Base-by-base conservation (phyloP, 2,113 vertebrate genomes). In the Trachemys scripta region DNA sequence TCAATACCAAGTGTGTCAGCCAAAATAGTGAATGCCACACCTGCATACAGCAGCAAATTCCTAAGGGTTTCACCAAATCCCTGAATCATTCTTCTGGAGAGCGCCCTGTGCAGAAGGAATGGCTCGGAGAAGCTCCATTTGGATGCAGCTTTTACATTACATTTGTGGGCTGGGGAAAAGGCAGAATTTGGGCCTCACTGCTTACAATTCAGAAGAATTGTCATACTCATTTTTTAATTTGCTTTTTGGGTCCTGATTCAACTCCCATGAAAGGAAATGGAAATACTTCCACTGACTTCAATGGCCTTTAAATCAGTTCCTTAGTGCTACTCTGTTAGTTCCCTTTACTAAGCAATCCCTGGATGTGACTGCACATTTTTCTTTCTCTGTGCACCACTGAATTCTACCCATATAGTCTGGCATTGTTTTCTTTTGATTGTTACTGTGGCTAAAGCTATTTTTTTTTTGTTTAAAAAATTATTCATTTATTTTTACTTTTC, bases 111-210 rank as follows among this genome's bases (percentile, higher is more conserved):
- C 1, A 29, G 76, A 22, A 81, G 4, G 84, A 22, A 62, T 31
- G 29, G 57, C 13, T 45, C 49, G 11, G 25, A 88, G 38, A 88
- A 85, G 72, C 65, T 82, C n/a, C 8, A 82, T 3, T 10, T 84
- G 2, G 0, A 2, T 76, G 4, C 84, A 79, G n/a, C 84, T 29
- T 3, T 31, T 11, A 1, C 11, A 12, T 11, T 85, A 2, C 0
- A 82, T 93, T 24, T 13, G 49, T 45, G 8, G 9, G 2, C 4
- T 3, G 84, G n/a, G 69, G 29, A 49, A 42, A 72, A 13, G 9
- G 31, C 4, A 12, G 31, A 7, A 3, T 1, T 38, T 85, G 62
- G 31, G 82, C n/a, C 3, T 6, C 50, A 0, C 0, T 45, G 27
- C 19, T 42, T 29, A n/a, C 20, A 76, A 2, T 29, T 5, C 3